phyloP scores from a whole-genome alignment of 2,888 invertebrate species.

The Spialia ferax region DNA sequence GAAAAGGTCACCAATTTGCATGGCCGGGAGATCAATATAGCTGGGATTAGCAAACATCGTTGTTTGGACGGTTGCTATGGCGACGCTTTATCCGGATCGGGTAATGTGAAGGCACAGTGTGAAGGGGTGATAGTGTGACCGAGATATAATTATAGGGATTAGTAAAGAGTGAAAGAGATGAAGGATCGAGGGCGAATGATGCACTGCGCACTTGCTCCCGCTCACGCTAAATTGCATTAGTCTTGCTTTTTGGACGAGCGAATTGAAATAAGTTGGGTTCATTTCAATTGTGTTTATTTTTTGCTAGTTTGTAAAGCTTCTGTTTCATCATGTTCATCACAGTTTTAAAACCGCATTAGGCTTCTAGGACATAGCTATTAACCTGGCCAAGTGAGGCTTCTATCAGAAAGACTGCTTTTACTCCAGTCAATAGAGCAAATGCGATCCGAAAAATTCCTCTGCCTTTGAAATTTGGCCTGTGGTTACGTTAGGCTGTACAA shows the following conservation, averaged over 20 bases:
- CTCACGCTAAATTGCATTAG: constrained; percentile 78
- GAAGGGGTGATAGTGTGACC: constrained; percentile 67
- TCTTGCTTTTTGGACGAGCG: constrained; percentile 56
- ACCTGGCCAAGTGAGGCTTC: too few species aligned
- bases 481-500: too few species aligned
- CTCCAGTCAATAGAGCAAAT: too few species aligned
- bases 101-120: too few species aligned
- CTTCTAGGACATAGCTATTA: too few species aligned
- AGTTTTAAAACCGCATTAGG: too few species aligned
- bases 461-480: too few species aligned
- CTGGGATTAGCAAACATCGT: constrained; percentile 62
- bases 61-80: constrained; percentile 77
- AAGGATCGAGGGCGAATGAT: constrained; percentile 62
- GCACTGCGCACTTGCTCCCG: constrained; percentile 69
- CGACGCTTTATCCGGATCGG: constrained; percentile 71
- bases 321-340: not conserved
- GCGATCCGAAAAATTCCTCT: too few species aligned
- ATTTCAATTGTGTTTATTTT: constrained; percentile 12
- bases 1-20: constrained; percentile 44
- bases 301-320: not conserved
- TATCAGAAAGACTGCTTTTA: too few species aligned
- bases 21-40: constrained; percentile 58
- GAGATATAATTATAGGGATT: constrained; percentile 41
- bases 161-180: constrained; percentile 53
- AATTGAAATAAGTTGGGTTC: constrained; percentile 12